Conservation (phyloP, 2,797 vertebrate genomes). For the Pangasius larnaudii region DNA sequence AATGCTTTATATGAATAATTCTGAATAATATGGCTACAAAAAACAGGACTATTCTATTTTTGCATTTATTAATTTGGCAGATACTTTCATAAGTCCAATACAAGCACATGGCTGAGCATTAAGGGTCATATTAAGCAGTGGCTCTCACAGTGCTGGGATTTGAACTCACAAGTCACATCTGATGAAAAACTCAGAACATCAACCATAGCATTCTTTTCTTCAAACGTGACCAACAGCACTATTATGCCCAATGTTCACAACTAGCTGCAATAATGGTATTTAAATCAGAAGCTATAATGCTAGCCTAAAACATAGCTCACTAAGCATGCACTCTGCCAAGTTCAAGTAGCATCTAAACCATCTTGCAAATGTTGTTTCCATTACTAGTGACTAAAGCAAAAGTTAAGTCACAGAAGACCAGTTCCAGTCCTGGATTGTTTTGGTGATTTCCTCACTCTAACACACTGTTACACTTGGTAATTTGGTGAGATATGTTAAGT, state of each 20-base stretch:
- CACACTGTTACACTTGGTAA: not conserved
- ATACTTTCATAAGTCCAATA: not conserved
- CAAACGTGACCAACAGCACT: not conserved
- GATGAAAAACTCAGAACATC: not conserved
- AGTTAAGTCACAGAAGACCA: not conserved
- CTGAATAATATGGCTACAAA: not conserved
- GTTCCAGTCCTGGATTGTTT: not conserved
- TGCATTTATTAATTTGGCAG: not conserved
- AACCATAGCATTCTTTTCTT: not conserved
- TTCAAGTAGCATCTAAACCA: not conserved
- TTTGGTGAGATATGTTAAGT: not conserved
- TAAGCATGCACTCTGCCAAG: not conserved
- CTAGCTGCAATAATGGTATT: not conserved
- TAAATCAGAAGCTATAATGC: not conserved
- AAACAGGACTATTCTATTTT: not conserved
- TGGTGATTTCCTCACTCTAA: not conserved
- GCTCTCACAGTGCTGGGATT: not conserved
- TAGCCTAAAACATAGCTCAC: not conserved
- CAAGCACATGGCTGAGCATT: not conserved
- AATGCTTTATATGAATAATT: not conserved
- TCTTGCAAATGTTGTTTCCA: not conserved
- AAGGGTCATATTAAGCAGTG: not conserved
- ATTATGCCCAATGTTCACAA: not conserved
- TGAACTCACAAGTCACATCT: not conserved
- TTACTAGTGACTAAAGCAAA: not conserved